Evolutionary conservation across 2,797 vertebrate species (phyloP), one percentile per base, ranked within the genome.

Genomic region (Coranthus polyacanthus): DNA sequence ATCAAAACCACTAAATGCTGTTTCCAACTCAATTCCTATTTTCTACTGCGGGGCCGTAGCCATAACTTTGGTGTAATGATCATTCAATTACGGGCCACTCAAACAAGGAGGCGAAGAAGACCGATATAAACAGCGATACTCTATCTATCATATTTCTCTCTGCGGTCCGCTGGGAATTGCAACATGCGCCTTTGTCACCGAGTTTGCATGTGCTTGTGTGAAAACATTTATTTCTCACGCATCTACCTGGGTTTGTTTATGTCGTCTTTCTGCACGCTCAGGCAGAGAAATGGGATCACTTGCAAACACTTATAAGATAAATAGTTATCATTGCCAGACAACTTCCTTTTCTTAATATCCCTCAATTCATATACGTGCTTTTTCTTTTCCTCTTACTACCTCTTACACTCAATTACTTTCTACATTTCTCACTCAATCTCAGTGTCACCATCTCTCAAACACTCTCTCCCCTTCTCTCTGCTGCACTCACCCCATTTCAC

Each of bases 1-100:
- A 94, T 93, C 90, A 92, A 89, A 90, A 76, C 59, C 82, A 59
- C 68, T 89, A 89, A 93, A 92, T 84, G 85, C 82, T 68, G 75
- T 82, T 86, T 90, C 68, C 66, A 72, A 81, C 80, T 82, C 78
- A 79, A 81, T 79, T 81, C 70, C 74, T 75, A 53, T 84, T 82
- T 85, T 72, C 55, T 11, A 82, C 64, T 73, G 49, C 36, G 5
- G 62, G 65, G 66, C 79, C 64, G 65, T 70, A 68, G 69, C 79
- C 52, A 75, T 88, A 90, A 88, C 82, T 86, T 87, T 72, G 63
- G 59, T 79, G 78, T 83, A 87, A 91, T 88, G 85, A 92, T 90
- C 76, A 82, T 89, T 90, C 84, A 86, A 89, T 93, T 90, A 91
- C 74, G 75, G 78, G 71, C 68, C 81, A 74, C 63, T 89, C 79